phyloP scores from a whole-genome alignment of 2,113 vertebrate genomes.

The Sciurus niger region DNA sequence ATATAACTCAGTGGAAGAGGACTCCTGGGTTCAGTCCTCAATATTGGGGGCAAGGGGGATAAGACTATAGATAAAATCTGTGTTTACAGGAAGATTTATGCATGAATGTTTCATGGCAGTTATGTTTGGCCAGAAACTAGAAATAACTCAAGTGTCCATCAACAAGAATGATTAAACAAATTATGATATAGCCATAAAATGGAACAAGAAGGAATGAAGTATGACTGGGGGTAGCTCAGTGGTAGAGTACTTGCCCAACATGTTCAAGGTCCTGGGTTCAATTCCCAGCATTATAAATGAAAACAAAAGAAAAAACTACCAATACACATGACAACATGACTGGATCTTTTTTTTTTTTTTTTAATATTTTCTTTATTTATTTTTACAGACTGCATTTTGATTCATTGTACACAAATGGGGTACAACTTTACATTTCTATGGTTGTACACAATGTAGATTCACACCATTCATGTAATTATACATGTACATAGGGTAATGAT shows the following conservation, averaged over 20 bases:
- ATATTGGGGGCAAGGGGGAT: too few relatives aligned
- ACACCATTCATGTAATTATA: too few relatives aligned
- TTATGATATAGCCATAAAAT: neutral
- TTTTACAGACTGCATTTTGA: too few relatives aligned
- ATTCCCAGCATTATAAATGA: neutral
- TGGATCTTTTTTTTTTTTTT: too few relatives aligned
- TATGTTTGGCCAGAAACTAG: neutral
- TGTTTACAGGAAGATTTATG: neutral
- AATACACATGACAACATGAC: neutral
- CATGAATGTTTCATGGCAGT: neutral
- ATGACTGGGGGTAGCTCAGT: neutral
- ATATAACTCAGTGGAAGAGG: too few relatives aligned
- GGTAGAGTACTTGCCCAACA: neutral
- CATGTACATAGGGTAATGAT: too few relatives aligned
- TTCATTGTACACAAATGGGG: too few relatives aligned
- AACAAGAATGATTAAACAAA: conserved; percentile 20
- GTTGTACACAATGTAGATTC: too few relatives aligned
- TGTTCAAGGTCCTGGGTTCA: neutral
- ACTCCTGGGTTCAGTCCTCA: too few relatives aligned
- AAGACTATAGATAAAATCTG: neutral
- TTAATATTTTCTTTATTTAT: too few relatives aligned
- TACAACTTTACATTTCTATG: too few relatives aligned
- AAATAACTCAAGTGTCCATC: neutral
- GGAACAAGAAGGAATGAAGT: neutral
- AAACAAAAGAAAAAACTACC: neutral